Evolutionary conservation across 2,888 invertebrate species (phyloP).

Genomic region (Cantharis rustica): DNA sequence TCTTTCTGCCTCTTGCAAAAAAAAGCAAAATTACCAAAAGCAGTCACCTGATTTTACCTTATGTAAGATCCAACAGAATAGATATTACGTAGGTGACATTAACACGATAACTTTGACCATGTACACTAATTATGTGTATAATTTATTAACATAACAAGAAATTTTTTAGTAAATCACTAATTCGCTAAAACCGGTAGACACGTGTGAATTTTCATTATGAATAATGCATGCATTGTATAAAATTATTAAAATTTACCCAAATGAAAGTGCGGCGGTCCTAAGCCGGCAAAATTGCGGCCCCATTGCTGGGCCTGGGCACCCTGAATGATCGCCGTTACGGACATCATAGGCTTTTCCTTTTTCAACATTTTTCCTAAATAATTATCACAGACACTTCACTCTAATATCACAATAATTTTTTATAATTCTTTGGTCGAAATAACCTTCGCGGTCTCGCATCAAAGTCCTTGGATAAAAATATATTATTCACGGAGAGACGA

Average conservation of each 20-base stretch:
- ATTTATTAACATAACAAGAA: slow-evolving; percentile 1
- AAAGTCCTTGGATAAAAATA: slow-evolving; percentile 32
- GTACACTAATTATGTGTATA: slow-evolving; percentile 6
- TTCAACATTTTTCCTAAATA: slow-evolving; percentile 67
- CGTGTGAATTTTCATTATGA: background rate
- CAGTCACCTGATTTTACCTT: background rate
- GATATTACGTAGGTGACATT: background rate
- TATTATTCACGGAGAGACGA: slow-evolving; percentile 20
- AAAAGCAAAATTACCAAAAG: background rate
- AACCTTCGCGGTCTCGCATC: slow-evolving; percentile 30
- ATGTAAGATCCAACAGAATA: background rate
- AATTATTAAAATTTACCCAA: slow-evolving; percentile 41
- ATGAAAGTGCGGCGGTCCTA: slow-evolving; percentile 49
- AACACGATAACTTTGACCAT: slow-evolving; percentile 2
- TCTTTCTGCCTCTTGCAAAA: background rate
- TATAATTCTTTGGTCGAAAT: slow-evolving; percentile 27
- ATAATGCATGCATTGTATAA: background rate
- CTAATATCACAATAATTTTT: slow-evolving; percentile 24
- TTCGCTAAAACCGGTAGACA: slow-evolving; percentile 4
- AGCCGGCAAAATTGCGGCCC: slow-evolving; percentile 63
- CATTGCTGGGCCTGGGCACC: slow-evolving; percentile 68
- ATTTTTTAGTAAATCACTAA: slow-evolving; percentile 9
- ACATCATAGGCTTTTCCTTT: slow-evolving; percentile 87
- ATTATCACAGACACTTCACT: slow-evolving; percentile 38
- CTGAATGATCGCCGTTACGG: slow-evolving; percentile 80